phyloP scores from a whole-genome alignment of 2,888 invertebrate species.

The Uloborus plumipes region DNA sequence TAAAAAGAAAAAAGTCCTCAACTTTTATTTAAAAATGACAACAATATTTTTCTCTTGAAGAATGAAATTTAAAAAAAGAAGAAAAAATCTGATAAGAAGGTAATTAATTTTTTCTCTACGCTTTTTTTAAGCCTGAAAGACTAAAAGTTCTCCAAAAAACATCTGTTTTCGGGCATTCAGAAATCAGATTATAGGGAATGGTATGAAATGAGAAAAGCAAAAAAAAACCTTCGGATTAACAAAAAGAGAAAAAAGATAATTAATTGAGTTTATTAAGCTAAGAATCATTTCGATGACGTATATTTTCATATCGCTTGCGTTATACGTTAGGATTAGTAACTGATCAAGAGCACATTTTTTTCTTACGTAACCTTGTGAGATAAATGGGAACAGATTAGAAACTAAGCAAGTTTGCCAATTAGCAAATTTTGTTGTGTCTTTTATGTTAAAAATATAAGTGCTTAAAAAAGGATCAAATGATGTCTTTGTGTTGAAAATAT shows the following conservation, averaged over 20 bases:
- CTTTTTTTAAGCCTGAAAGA: background rate
- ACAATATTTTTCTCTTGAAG: slow-evolving; percentile 7
- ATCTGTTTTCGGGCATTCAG: background rate
- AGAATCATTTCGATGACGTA: slow-evolving; percentile 16
- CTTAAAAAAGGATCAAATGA: too few species aligned
- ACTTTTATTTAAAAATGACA: slow-evolving; percentile 7
- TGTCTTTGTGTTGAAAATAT: too few species aligned
- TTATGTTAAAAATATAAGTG: too few species aligned
- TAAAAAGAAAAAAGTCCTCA: slow-evolving; percentile 1
- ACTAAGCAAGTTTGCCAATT: too few species aligned
- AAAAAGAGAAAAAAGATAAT: slow-evolving; percentile 12
- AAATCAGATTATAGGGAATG: slow-evolving; percentile 18
- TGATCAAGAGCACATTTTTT: too few species aligned
- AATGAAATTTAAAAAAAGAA: background rate
- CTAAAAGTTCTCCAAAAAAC: background rate
- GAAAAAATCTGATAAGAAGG: background rate
- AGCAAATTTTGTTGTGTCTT: too few species aligned
- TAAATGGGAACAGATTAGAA: too few species aligned
- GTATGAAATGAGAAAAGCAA: slow-evolving; percentile 4
- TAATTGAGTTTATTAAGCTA: slow-evolving; percentile 15
- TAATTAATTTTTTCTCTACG: slow-evolving; percentile 1
- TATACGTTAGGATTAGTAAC: slow-evolving; percentile 17
- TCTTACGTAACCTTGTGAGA: too few species aligned
- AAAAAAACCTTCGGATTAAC: background rate
- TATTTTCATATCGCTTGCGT: background rate